Evolutionary conservation across 1,140 invertebrate genomes (phyloP).

Genomic region (Heliconius melpomene): DNA sequence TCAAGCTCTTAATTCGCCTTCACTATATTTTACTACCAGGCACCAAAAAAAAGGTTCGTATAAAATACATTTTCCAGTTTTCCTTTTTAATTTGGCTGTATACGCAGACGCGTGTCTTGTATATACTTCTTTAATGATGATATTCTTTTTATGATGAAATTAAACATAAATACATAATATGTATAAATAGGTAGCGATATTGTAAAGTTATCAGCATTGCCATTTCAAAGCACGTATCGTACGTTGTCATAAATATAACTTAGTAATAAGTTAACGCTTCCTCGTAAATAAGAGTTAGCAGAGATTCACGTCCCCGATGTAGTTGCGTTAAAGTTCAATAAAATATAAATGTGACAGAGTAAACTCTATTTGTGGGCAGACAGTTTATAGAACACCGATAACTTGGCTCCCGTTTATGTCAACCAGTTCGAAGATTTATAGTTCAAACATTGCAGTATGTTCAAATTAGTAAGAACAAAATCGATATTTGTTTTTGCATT

Average conservation of each 20-base stretch:
- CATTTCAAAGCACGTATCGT: conserved; percentile 27
- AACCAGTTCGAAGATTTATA: conserved; percentile 24
- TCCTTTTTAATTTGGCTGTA: no score
- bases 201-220: conserved; percentile 18
- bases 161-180: neutral
- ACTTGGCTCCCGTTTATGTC: conserved; percentile 28
- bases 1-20: no score
- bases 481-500: neutral
- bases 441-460: conserved; percentile 3
- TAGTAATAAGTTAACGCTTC: conserved; percentile 30
- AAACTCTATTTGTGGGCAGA: conserved; percentile 24
- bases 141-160: neutral
- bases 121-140: no score
- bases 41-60: no score
- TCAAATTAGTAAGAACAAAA: neutral
- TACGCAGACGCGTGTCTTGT: no score
- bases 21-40: no score
- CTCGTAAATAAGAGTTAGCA: conserved; percentile 26
- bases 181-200: neutral
- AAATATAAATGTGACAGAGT: conserved; percentile 26
- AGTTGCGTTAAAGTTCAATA: conserved; percentile 32
- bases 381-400: conserved; percentile 31
- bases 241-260: conserved; percentile 31
- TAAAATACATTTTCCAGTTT: no score
- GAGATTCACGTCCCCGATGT: conserved; percentile 28